phyloP scores from a whole-genome alignment of 1,140 invertebrate genomes.

The Theocolax elegans region DNA sequence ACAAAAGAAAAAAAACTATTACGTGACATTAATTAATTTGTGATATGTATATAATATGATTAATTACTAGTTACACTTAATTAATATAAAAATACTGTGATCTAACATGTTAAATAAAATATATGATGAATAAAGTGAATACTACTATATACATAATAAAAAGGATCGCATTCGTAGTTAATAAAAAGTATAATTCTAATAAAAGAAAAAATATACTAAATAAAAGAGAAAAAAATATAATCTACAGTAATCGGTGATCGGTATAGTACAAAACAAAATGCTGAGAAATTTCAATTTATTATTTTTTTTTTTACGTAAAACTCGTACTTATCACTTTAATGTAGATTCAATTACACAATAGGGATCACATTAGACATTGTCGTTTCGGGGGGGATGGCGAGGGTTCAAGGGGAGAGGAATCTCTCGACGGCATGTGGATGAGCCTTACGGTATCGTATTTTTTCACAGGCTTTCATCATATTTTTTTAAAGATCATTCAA shows the following conservation, averaged over 20 bases:
- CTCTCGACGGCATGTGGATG: constrained; percentile 20
- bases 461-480: neutral
- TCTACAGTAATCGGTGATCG: neutral
- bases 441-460: constrained; percentile 1
- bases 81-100: no score
- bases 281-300: constrained; percentile 27
- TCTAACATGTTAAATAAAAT: no score
- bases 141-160: no score
- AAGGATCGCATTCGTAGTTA: no score
- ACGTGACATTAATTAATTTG: no score
- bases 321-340: constrained; percentile 49
- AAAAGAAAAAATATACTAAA: neutral
- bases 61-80: no score
- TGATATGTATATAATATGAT: no score
- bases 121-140: no score
- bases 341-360: constrained; percentile 55
- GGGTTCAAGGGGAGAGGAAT: constrained; percentile 23
- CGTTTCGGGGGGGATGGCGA: constrained; percentile 44
- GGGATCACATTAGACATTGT: constrained; percentile 58
- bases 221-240: neutral
- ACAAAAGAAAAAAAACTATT: no score
- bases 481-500: no score
- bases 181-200: no score
- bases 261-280: constrained; percentile 3
- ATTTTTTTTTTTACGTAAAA: constrained; percentile 48